Base-by-base conservation (phyloP, 2,797 vertebrate species). In the Thamnophis elegans region DNA sequence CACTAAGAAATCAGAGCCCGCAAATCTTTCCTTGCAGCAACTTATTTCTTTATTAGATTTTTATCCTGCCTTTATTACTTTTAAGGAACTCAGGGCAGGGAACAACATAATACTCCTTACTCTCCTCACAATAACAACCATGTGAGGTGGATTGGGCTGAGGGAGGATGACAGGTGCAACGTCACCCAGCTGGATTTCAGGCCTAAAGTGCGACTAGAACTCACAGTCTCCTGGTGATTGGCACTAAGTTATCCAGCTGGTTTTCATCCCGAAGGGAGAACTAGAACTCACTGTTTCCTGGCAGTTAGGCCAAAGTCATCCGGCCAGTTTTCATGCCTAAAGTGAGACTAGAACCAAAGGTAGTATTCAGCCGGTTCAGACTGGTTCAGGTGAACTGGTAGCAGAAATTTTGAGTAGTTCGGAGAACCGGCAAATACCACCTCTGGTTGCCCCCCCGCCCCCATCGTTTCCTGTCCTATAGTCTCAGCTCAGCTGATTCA, bases 1-100 rank as follows among this genome's bases (percentile, higher is more conserved):
- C 94, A 95, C 94, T 95, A 96, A 96, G 96, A 97, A 97, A 95
- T 96, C 89, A 95, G 94, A 96, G 94, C 94, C 96, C 93, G 68
- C 94, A 92, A 82, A 92, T 87, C 88, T 92, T 92, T 91, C 62
- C 59, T 56, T 96, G 89, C 95, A 95, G 95, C 94, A 94, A 93
- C 95, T 94, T n/a, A 65, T n/a, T 65, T 65, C 16, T 65, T 32
- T 68, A 14, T 68, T 68, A 68, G 62, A 32, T 68, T 32, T 68
- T 68, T 68, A 68, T 68, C 28, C 62, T 65, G 28, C 62, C 28
- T 16, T 68, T 32, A 16, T 68, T 68, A 68, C 28, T 68, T 32
- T 68, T 68, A 68, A 32, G 28, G 12, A 68, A 68, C 28, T 32
- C 13, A 16, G 6, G 28, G 62, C 13, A 68, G 13, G 32, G 28